Conservation (phyloP, 2,888 invertebrate species). For the Lepeophtheirus nordmannii region DNA sequence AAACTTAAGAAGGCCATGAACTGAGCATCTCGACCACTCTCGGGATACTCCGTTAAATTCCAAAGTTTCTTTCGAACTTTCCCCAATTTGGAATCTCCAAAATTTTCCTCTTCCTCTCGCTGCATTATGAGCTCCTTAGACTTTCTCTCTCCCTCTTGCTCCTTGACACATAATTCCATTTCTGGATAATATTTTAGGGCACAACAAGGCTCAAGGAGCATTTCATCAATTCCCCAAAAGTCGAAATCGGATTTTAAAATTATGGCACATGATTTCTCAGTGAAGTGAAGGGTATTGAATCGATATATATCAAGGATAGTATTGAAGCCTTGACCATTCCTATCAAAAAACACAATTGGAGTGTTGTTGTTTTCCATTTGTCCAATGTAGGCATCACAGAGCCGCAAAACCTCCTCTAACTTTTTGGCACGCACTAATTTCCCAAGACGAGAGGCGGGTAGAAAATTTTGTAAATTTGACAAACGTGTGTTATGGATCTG, state of each 20-base stretch:
- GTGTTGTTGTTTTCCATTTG: neutral
- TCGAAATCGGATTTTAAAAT: constrained; percentile 18
- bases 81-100: constrained; percentile 10
- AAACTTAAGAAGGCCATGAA: constrained; percentile 3
- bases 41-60: constrained; percentile 21
- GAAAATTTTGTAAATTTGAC: neutral
- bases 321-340: constrained; percentile 7
- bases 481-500: neutral
- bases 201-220: constrained; percentile 24
- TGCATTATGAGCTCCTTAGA: neutral
- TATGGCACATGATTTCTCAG: constrained; percentile 16
- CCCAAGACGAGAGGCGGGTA: constrained; percentile 9
- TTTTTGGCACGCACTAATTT: constrained; percentile 11
- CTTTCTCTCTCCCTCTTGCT: constrained; percentile 21
- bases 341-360: constrained; percentile 10
- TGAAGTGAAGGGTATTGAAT: constrained; percentile 4
- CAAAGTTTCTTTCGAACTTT: constrained; percentile 9
- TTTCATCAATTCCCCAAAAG: constrained; percentile 23
- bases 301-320: constrained; percentile 16
- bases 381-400: constrained; percentile 4
- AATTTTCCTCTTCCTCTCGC: constrained; percentile 15
- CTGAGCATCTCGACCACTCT: constrained; percentile 14
- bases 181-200: constrained; percentile 23
- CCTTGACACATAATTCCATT: constrained; percentile 23
- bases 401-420: neutral